Evolutionary conservation across 2,888 invertebrate species (phyloP).

Genomic region (Agrotis exclamationis): DNA sequence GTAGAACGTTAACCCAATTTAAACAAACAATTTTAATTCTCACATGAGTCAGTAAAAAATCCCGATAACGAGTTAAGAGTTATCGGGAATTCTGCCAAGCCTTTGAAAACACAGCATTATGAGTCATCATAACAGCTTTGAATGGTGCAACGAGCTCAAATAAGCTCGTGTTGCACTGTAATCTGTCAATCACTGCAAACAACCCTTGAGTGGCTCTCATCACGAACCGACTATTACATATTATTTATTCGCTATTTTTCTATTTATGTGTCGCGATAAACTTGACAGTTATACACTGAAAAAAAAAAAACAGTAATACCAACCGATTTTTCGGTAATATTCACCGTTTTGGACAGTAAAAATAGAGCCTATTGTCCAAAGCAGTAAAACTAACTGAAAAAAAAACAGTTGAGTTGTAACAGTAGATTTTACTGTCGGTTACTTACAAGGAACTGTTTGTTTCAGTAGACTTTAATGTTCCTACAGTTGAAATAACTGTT

Average conservation of each 20-base stretch:
- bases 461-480: too few species aligned
- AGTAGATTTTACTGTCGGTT: too few species aligned
- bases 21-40: conserved; percentile 3
- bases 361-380: too few species aligned
- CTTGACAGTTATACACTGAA: too few species aligned
- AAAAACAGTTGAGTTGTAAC: too few species aligned
- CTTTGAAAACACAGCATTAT: conserved; percentile 28
- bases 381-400: too few species aligned
- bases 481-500: too few species aligned
- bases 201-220: not conserved
- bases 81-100: conserved; percentile 34
- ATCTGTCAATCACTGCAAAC: not conserved
- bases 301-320: too few species aligned
- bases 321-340: too few species aligned
- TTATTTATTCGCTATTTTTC: not conserved
- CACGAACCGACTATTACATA: conserved; percentile 15
- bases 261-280: conserved; percentile 18
- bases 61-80: conserved; percentile 23
- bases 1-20: not conserved
- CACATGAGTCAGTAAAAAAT: conserved; percentile 34
- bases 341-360: too few species aligned
- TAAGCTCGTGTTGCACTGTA: not conserved
- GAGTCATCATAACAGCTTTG: conserved; percentile 20
- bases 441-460: too few species aligned
- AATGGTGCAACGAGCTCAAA: not conserved